These are phyloP conservation scores for Agrotis puta DNA, from an alignment of 2,888 invertebrate genomes.

Conservation along the genomic window DNA sequence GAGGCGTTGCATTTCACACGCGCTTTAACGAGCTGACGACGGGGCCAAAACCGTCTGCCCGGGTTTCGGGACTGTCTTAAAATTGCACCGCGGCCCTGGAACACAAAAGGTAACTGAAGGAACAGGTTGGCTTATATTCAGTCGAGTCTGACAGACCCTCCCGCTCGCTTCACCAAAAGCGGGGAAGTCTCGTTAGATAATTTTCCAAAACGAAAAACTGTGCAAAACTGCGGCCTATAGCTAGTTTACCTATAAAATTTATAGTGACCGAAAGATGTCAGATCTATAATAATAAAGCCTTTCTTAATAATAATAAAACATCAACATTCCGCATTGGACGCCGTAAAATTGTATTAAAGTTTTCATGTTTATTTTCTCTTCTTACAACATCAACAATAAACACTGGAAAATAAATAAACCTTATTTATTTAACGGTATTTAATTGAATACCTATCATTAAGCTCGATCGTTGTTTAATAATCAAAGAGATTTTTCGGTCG, in stretches of 20 bases:
- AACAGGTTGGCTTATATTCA: too few species aligned
- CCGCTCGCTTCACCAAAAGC: too few species aligned
- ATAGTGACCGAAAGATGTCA: neutral
- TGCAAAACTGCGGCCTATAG: neutral
- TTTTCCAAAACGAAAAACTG: too few species aligned
- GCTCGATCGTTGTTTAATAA: slow-evolving; percentile 13
- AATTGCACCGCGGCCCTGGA: too few species aligned
- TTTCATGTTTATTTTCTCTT: slow-evolving; percentile 31
- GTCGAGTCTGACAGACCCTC: too few species aligned
- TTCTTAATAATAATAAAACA: slow-evolving; percentile 28
- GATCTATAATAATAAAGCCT: slow-evolving; percentile 13
- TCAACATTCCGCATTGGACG: neutral
- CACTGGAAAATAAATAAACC: slow-evolving; percentile 28
- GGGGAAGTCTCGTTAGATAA: too few species aligned
- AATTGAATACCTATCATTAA: slow-evolving; percentile 34
- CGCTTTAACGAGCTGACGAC: too few species aligned
- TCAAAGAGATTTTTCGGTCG: slow-evolving; percentile 15
- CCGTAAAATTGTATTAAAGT: slow-evolving; percentile 27
- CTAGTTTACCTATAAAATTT: slow-evolving; percentile 4
- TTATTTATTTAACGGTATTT: slow-evolving; percentile 23
- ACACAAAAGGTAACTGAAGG: too few species aligned
- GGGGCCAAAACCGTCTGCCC: too few species aligned
- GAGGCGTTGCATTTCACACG: too few species aligned
- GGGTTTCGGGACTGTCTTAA: too few species aligned
- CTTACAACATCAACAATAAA: slow-evolving; percentile 21